Evolutionary conservation across 2,797 vertebrate species (phyloP).

Genomic region (Podarcis lilfordi): DNA sequence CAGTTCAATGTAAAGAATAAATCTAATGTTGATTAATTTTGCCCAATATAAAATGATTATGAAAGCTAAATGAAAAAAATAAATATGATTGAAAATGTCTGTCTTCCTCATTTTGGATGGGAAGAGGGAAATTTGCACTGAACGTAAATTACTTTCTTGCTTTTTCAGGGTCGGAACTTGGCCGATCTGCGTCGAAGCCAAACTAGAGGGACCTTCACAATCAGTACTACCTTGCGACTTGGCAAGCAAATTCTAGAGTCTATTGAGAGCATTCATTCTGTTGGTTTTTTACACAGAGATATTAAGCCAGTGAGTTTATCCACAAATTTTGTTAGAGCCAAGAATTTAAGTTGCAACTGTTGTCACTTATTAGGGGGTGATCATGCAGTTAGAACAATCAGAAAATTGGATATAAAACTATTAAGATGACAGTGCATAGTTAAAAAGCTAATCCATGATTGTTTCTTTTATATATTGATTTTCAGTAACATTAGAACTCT

Average conservation of each 20-base stretch:
- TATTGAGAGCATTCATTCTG: conserved; percentile 98
- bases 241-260: conserved; percentile 96
- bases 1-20: not conserved
- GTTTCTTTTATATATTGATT: not conserved
- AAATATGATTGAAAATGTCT: not conserved
- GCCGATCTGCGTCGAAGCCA: conserved; percentile 96
- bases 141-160: conserved; percentile 39
- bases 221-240: conserved; percentile 94
- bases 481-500: not conserved
- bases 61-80: not conserved
- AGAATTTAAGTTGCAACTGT: conserved; percentile 8
- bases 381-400: not conserved
- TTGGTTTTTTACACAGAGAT: conserved; percentile 97
- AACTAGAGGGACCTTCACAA: conserved; percentile 91
- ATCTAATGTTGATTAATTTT: not conserved
- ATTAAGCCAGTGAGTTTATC: conserved; percentile 92
- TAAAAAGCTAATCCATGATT: conserved; percentile 3
- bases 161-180: conserved; percentile 92
- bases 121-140: rapidly evolving
- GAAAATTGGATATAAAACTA: not conserved
- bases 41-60: not conserved
- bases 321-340: conserved; percentile 32
- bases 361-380: conserved; percentile 10
- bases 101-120: not conserved
- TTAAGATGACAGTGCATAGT: not conserved